These are phyloP conservation scores for Drosophila lutescens DNA, from an alignment of 2,888 invertebrate genomes.

Conservation along the genomic window DNA sequence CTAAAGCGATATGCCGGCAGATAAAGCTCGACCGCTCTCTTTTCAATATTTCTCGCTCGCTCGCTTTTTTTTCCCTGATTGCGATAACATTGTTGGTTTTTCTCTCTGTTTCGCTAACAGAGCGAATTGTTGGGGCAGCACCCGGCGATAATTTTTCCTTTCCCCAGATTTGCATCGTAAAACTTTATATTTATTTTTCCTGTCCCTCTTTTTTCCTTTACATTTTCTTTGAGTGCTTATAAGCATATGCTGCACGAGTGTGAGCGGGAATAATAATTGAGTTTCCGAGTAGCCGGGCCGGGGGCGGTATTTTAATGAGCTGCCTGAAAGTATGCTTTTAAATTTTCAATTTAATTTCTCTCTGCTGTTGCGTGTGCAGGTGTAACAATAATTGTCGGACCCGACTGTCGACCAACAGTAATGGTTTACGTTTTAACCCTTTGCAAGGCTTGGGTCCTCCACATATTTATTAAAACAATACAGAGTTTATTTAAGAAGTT, in stretches of 20 bases:
- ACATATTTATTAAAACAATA: too few relatives aligned
- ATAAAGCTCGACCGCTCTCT: conserved; percentile 14
- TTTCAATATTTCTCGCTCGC: neutral
- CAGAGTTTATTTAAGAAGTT: too few relatives aligned
- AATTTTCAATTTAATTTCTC: neutral
- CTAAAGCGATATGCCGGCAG: conserved; percentile 25
- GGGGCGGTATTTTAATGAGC: conserved; percentile 10
- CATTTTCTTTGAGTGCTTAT: neutral
- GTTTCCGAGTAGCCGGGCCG: neutral
- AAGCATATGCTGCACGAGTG: neutral
- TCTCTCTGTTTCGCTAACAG: conserved; percentile 51
- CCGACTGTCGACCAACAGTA: conserved; percentile 17
- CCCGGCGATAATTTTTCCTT: conserved; percentile 9
- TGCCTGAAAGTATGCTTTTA: conserved; percentile 58
- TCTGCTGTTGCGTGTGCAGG: neutral
- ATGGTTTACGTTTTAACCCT: neutral
- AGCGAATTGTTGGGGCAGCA: conserved; percentile 13
- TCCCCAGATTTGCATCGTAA: conserved; percentile 6
- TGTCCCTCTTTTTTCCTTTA: neutral
- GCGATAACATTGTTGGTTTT: conserved; percentile 65
- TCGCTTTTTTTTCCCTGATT: conserved; percentile 3
- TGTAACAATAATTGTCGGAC: neutral
- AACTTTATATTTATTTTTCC: conserved; percentile 19
- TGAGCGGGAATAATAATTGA: neutral
- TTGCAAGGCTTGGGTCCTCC: too few relatives aligned